Evolutionary conservation across 2,113 vertebrate genomes (phyloP), one percentile per base, ranked within the genome.

Genomic region (Protomyctophum bolini): DNA sequence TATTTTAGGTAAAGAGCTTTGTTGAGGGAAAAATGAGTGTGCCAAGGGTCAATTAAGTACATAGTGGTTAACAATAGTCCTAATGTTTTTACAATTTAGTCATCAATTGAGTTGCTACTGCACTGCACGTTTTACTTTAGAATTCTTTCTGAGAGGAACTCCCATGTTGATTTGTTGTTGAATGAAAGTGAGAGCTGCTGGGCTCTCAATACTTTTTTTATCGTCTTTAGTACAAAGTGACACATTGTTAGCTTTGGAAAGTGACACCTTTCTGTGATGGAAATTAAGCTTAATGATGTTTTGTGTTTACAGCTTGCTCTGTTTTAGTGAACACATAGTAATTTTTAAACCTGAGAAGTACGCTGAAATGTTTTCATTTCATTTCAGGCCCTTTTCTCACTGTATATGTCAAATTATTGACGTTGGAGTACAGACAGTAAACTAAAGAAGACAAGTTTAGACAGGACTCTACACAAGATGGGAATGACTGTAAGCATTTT

Each of bases 301-400:
- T 10, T 50, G 49, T 50, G 11, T 10, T 54, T 6, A n/a, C 12
- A 1, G 6, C 51, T 54, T n/a, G 10, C 51, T n/a, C 51, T 54
- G 51, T 11, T 3, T 4, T 54, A 6, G 51, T 12, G 51, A 54
- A 54, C 4, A 10, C 11, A 54, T n/a, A 10, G 51, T n/a, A 8
- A 47, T 47, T 58, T 33, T 9, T 29, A 29, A 29, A 14, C 10
- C 11, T n/a, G 10, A 54, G 51, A 12, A 66, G 61, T 71, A 76
- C 47, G 48, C 45, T 14, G 33, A 66, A 62, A n/a, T 14, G 12
- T n/a, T 28, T 41, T 9, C 48, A 8, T 28, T 75, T 76, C 29
- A 66, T 58, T 46, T 68, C 66, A 75, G 75, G 64, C 45, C 77
- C 10, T 65, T 78, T 63, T 80, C 11, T 12, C 3, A 41, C 6